A percentile compares a stretch with the other conserved stretches of the same genome.
These are phyloP conservation scores for Fregata magnificens DNA, from an alignment of 2,113 vertebrate genomes.

Conservation along the genomic window DNA sequence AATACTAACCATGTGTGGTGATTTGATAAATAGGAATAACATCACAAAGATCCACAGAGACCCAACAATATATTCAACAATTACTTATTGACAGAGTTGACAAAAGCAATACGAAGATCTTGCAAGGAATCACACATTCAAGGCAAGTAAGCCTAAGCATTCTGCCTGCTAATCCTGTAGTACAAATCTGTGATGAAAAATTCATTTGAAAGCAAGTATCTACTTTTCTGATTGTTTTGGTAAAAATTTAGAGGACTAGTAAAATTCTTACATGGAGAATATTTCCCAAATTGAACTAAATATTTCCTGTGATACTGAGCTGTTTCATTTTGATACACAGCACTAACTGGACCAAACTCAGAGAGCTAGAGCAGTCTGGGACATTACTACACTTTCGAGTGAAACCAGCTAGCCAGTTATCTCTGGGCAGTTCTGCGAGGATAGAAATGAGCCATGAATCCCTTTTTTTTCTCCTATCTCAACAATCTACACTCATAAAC, in stretches of 20 bases:
- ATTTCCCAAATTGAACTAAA: background rate
- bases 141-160: background rate
- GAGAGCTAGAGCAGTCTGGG: background rate
- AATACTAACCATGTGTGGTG: background rate
- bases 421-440: background rate
- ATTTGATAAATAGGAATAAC: background rate
- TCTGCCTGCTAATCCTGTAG: background rate
- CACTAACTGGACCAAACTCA: background rate
- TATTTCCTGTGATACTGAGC: background rate
- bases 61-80: background rate
- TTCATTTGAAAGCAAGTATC: background rate
- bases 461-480: background rate
- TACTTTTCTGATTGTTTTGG: background rate
- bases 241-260: background rate
- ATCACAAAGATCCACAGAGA: background rate
- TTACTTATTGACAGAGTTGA: background rate
- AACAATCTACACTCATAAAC: background rate
- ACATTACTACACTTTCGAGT: background rate
- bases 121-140: background rate
- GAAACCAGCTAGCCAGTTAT: background rate
- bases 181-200: background rate
- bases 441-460: background rate
- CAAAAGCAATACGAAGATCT: background rate
- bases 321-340: background rate
- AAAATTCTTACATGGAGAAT: background rate